A percentile compares a stretch with the other conserved stretches of the same genome.
These are phyloP conservation scores for Drosophila dives DNA, from an alignment of 2,888 invertebrate species.

Conservation along the genomic window DNA sequence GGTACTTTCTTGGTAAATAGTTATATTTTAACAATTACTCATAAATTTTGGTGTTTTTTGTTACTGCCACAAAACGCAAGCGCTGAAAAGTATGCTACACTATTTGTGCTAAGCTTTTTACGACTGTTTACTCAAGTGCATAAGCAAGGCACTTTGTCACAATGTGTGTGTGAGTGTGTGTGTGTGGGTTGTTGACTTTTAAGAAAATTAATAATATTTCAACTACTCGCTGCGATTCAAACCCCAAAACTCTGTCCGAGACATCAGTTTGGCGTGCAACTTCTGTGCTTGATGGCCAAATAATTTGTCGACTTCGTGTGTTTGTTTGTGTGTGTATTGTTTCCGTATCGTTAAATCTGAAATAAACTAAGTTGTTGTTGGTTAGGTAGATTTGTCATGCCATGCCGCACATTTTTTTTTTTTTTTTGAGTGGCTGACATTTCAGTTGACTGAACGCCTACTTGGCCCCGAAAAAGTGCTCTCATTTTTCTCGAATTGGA, in stretches of 20 bases:
- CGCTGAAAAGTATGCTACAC: slow-evolving; percentile 62
- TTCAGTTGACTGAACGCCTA: slow-evolving; percentile 56
- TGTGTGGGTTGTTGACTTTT: slow-evolving; percentile 62
- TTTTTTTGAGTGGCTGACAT: slow-evolving; percentile 73
- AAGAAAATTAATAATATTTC: slow-evolving; percentile 77
- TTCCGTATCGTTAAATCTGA: slow-evolving; percentile 78
- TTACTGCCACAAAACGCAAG: not conserved
- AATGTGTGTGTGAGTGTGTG: slow-evolving; percentile 11
- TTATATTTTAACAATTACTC: slow-evolving; percentile 43
- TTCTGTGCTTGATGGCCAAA: slow-evolving; percentile 79
- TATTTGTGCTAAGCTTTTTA: slow-evolving; percentile 33
- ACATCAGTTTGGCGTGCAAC: slow-evolving; percentile 32
- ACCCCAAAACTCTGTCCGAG: not conserved
- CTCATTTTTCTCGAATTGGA: slow-evolving; percentile 36
- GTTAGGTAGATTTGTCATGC: slow-evolving; percentile 72
- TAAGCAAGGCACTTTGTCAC: slow-evolving; percentile 48
- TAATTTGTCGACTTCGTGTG: slow-evolving; percentile 75
- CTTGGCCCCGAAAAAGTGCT: slow-evolving; percentile 3
- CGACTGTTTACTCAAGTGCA: slow-evolving; percentile 68
- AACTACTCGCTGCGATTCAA: slow-evolving; percentile 8
- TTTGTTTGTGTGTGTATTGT: slow-evolving; percentile 29
- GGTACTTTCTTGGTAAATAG: slow-evolving; percentile 1
- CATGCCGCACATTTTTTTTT: slow-evolving; percentile 53
- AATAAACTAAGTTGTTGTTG: slow-evolving; percentile 56
- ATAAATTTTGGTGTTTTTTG: slow-evolving; percentile 39